Conservation (phyloP, 2,797 vertebrate genomes). For the Xenopus petersii region DNA sequence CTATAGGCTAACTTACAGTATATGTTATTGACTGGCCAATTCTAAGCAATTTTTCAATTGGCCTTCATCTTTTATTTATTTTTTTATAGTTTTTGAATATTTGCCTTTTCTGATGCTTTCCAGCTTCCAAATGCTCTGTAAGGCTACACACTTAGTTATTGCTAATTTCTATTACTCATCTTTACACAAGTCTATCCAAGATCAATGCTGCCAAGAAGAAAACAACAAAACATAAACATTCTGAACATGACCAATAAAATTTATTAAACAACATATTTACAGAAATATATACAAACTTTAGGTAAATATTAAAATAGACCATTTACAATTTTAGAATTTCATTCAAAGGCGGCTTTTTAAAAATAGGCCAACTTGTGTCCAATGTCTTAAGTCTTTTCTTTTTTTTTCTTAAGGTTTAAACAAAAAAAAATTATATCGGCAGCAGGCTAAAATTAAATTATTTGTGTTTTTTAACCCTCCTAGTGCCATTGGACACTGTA, state of each 20-base stretch:
- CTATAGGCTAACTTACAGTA: no score
- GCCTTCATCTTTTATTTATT: no score
- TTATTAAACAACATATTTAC: slow-evolving; percentile 99
- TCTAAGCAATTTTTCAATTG: no score
- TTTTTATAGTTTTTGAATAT: no score
- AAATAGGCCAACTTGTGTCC: slow-evolving; percentile 91
- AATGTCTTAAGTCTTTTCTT: slow-evolving; percentile 55
- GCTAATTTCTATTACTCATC: no score
- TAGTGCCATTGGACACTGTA: background rate
- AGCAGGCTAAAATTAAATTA: slow-evolving; percentile 68
- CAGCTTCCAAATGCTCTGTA: no score
- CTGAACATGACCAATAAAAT: slow-evolving; percentile 98
- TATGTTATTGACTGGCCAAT: no score
- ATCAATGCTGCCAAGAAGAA: background rate
- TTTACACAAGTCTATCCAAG: no score
- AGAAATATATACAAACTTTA: slow-evolving; percentile 94
- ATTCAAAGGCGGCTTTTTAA: slow-evolving; percentile 92
- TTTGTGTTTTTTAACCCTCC: slow-evolving; percentile 55
- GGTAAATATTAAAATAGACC: slow-evolving; percentile 99
- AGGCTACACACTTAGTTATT: no score
- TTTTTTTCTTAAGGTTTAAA: slow-evolving; percentile 67
- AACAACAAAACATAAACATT: slow-evolving; percentile 34
- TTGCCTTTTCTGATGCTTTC: no score
- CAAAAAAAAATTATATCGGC: slow-evolving; percentile 70
- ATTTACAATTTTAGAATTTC: slow-evolving; percentile 94